Conservation (phyloP, 2,797 vertebrate genomes). For the Crocidura indochinensis region DNA sequence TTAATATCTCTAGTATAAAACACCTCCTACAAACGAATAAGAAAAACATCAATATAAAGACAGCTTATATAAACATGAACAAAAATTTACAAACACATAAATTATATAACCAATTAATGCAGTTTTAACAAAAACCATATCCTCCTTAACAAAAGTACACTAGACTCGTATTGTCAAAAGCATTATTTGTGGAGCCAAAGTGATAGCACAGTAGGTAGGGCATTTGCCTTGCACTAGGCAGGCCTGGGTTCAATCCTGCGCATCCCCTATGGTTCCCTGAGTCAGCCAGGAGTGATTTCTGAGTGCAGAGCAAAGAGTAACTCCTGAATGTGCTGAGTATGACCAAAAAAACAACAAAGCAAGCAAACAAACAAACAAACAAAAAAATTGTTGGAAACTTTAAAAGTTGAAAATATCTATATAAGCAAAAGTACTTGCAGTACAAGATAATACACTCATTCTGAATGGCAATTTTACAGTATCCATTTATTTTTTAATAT, state of each 20-base stretch:
- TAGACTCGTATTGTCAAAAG: neutral
- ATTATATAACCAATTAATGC: constrained; percentile 48
- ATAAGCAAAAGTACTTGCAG: constrained; percentile 34
- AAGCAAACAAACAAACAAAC: too few relatives aligned
- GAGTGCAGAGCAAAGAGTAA: too few relatives aligned
- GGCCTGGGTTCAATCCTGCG: too few relatives aligned
- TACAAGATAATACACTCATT: constrained; percentile 22
- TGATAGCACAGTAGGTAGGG: too few relatives aligned
- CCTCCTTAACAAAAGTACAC: constrained; percentile 28
- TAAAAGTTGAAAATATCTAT: neutral
- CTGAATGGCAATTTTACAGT: constrained; percentile 39
- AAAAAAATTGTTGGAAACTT: constrained; percentile 23
- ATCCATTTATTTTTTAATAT: constrained; percentile 60
- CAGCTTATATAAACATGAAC: constrained; percentile 12
- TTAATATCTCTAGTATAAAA: constrained; percentile 22
- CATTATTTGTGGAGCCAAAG: neutral
- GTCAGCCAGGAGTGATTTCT: too few relatives aligned
- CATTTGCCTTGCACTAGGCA: too few relatives aligned
- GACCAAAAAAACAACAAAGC: too few relatives aligned
- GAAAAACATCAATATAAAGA: constrained; percentile 33
- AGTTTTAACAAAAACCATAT: neutral
- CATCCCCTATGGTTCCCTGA: too few relatives aligned
- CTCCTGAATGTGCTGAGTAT: too few relatives aligned
- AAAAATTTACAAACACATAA: constrained; percentile 43
- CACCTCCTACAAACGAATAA: neutral